These are phyloP conservation scores for Actinernus sp. DNA, from an alignment of 92 coral and sea anemone genomes.

Conservation along the genomic window DNA sequence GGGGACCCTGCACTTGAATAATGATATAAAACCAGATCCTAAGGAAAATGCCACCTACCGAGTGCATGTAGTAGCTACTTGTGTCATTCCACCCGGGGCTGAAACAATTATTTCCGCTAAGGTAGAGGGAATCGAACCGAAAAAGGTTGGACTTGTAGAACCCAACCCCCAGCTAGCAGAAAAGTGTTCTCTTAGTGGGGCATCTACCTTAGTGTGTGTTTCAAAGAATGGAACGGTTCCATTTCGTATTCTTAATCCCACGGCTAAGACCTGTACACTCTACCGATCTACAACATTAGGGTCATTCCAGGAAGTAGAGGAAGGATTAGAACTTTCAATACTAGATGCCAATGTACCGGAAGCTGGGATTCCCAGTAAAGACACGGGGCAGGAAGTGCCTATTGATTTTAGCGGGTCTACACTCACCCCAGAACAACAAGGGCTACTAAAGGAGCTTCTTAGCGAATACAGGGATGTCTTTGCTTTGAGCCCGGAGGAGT, in stretches of 20 bases:
- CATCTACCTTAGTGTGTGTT: not conserved
- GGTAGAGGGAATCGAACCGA: not conserved
- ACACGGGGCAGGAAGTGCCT: not conserved
- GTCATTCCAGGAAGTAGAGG: not conserved
- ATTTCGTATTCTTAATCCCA: constrained; percentile 15
- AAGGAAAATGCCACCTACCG: not conserved
- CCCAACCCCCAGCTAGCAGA: not conserved
- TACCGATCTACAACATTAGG: not conserved
- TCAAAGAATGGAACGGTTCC: constrained; percentile 28
- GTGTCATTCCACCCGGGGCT: constrained; percentile 42
- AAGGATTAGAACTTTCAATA: too few relatives aligned
- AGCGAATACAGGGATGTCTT: constrained; percentile 41
- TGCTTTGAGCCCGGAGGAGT: constrained; percentile 24
- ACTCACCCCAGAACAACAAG: constrained; percentile 6
- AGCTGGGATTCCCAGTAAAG: not conserved
- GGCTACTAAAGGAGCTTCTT: constrained; percentile 3
- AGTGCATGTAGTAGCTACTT: constrained; percentile 23
- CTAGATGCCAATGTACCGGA: not conserved
- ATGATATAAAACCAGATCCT: too few relatives aligned
- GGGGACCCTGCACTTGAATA: not conserved
- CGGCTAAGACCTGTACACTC: not conserved
- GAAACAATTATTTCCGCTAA: constrained; percentile 56
- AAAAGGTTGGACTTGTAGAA: constrained; percentile 49
- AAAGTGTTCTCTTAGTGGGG: not conserved
- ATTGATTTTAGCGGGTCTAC: constrained; percentile 3